Base-by-base conservation (phyloP, 2,888 invertebrate species). In the Sacculina carcini region DNA sequence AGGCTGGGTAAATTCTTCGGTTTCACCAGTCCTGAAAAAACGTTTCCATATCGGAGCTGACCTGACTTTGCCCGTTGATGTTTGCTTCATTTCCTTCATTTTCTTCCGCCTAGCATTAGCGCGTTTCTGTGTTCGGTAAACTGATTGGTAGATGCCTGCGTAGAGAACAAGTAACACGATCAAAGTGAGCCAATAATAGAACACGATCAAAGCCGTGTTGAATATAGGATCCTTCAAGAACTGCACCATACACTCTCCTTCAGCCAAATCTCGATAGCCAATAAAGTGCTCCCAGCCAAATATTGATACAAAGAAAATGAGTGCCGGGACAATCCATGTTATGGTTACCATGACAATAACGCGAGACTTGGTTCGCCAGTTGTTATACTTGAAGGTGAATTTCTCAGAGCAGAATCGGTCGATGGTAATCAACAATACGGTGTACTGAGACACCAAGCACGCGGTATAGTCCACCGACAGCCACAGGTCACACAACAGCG, bases 211-310 rank as follows among this genome's bases (percentile, higher is more conserved):
- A 49, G 92, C 83, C 58, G 94, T 92, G 65, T 96, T 96, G 66
- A 98, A 94, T 51, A 92, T 77, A 0, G 94, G 89, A 66, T 96
- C 89, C 65, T 90, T 90, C 55, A 96, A 73, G 67, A 98, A 98
- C 67, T 96, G 94, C 16, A 96, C 94, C 52, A 86, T 82, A 64
- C 94, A 96, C 66, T 86, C 79, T 2, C 83, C 83, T 14, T 83
- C 82, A 59, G 76, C 69, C 50, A 92, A 71, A 60, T 90, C 86
- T 54, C 92, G 72, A 62, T 79, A 82, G 21, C 94, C 94, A 44
- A 89, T 82, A 62, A 96, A 96, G 65, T 90, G 89, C 63, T 94
- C 94, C 92, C 96, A 98, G 40, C 96, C 96, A 63, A 98, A 92
- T 58, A 99, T 96, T 56, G 90, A 89, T 58, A 89, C 87, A 67